Conservation (phyloP, 1,140 invertebrate genomes). For the Melitaea cinxia region DNA sequence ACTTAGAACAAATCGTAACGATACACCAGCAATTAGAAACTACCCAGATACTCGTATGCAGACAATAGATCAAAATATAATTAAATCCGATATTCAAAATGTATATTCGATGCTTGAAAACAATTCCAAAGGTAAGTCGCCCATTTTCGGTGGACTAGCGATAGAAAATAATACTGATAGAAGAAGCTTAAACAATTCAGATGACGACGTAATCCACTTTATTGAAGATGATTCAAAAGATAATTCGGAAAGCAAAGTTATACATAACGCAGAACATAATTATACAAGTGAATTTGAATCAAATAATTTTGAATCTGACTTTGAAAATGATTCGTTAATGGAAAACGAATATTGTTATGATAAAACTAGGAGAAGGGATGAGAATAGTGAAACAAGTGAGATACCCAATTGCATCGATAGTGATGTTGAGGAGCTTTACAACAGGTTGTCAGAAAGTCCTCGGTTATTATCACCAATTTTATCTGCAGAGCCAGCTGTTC, state of each 20-base stretch:
- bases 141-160: conserved; percentile 42
- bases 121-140: conserved; percentile 52
- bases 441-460: conserved; percentile 51
- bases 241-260: conserved; percentile 35
- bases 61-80: background rate
- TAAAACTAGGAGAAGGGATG: conserved; percentile 35
- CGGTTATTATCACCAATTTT: conserved; percentile 28
- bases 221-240: conserved; percentile 50
- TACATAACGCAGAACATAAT: conserved; percentile 30
- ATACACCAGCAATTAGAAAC: background rate
- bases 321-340: conserved; percentile 68
- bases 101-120: no score
- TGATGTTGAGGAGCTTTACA: conserved; percentile 62
- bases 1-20: conserved; percentile 5
- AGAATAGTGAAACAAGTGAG: conserved; percentile 44
- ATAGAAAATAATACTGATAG: conserved; percentile 37
- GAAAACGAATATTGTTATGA: conserved; percentile 38
- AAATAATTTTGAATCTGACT: conserved; percentile 50
- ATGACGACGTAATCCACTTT: conserved; percentile 42
- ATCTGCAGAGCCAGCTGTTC: conserved; percentile 36
- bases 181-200: conserved; percentile 34
- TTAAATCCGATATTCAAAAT: background rate
- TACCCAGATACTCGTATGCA: no score
- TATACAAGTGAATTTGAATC: conserved; percentile 44
- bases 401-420: conserved; percentile 55